A percentile compares a stretch with the other conserved stretches of the same genome.
These are phyloP conservation scores for Ophioninae sp. DNA, from an alignment of 2,888 invertebrate species.

Conservation along the genomic window DNA sequence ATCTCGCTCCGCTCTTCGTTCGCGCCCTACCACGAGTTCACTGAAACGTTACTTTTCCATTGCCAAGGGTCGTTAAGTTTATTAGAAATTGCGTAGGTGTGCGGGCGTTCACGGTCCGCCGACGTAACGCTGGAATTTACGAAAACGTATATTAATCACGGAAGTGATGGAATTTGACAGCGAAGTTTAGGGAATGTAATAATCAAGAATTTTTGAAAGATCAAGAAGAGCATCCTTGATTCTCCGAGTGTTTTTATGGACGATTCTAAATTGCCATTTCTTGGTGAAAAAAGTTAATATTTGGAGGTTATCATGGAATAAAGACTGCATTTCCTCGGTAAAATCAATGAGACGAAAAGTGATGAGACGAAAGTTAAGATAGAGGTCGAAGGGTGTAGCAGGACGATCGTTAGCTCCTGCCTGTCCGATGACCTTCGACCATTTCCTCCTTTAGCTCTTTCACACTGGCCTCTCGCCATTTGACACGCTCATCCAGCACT, in stretches of 20 bases:
- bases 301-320: too few relatives aligned
- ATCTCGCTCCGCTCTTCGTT: constrained; percentile 63
- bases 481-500: constrained; percentile 77
- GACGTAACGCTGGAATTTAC: constrained; percentile 64
- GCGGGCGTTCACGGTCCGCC: constrained; percentile 66
- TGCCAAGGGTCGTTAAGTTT: constrained; percentile 79
- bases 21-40: constrained; percentile 69
- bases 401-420: constrained; percentile 74
- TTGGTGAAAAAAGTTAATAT: too few relatives aligned
- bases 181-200: constrained; percentile 36
- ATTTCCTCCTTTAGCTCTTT: constrained; percentile 72
- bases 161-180: constrained; percentile 65
- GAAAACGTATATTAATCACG: constrained; percentile 60
- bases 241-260: background rate
- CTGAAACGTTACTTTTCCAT: constrained; percentile 80
- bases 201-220: constrained; percentile 25
- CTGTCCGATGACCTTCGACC: constrained; percentile 75
- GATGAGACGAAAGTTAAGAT: constrained; percentile 46
- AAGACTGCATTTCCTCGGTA: background rate
- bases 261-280: background rate
- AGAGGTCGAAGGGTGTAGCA: constrained; percentile 64
- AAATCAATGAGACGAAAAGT: constrained; percentile 25
- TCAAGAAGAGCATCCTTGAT: too few relatives aligned
- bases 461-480: constrained; percentile 59
- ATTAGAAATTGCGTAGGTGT: constrained; percentile 78